A percentile compares a stretch with the other conserved stretches of the same genome.
phyloP scores from a whole-genome alignment of 2,888 invertebrate species.

The Frankliniella fusca region DNA sequence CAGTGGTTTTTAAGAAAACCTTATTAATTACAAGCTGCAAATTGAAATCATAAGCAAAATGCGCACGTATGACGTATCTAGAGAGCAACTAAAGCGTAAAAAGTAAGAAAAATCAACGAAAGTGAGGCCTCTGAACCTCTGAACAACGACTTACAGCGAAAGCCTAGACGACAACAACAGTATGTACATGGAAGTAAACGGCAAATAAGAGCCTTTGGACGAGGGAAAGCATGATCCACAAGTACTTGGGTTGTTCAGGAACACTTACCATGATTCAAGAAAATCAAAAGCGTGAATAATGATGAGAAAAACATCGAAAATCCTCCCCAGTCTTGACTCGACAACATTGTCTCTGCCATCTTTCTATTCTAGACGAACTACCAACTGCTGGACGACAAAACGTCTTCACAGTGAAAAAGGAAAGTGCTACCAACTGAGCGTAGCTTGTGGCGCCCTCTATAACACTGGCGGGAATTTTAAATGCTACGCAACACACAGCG shows the following conservation, averaged over 20 bases:
- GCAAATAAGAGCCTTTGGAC: background rate
- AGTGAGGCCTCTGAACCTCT: too few relatives aligned
- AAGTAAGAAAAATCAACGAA: too few relatives aligned
- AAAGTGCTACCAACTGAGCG: background rate
- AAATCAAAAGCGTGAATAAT: background rate
- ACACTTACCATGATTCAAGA: background rate
- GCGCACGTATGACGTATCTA: too few relatives aligned
- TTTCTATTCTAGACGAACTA: background rate
- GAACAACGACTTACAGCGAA: background rate
- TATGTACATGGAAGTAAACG: background rate
- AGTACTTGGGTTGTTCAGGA: background rate
- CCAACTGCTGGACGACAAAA: background rate
- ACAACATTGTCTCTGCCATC: slow-evolving; percentile 8
- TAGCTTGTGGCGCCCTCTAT: background rate
- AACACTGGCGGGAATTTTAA: background rate
- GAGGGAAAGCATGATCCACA: background rate
- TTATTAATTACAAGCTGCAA: too few relatives aligned
- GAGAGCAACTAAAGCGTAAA: too few relatives aligned
- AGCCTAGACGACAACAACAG: slow-evolving; percentile 21
- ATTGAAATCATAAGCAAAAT: too few relatives aligned
- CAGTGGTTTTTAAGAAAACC: too few relatives aligned
- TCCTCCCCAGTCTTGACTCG: slow-evolving; percentile 6
- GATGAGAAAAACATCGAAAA: background rate
- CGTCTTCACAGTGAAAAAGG: background rate
- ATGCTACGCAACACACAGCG: background rate